Evolutionary conservation across 2,888 invertebrate species (phyloP).

Genomic region (Eueremaeus valkanovi): DNA sequence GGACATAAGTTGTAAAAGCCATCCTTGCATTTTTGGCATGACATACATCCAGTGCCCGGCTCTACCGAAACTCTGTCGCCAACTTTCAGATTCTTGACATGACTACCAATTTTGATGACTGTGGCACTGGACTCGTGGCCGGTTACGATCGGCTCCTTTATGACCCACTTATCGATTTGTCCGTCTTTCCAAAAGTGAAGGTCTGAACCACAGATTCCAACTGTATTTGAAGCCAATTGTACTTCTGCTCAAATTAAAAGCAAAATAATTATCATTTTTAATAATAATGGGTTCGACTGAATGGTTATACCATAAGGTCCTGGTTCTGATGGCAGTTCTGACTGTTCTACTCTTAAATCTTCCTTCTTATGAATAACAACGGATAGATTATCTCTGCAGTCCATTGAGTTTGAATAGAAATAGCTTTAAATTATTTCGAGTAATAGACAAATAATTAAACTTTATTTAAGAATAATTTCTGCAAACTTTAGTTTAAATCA

Average conservation of each 20-base stretch:
- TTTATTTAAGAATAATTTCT: neutral
- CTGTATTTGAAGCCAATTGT: conserved; percentile 51
- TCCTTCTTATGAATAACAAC: conserved; percentile 50
- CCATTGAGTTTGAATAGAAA: neutral
- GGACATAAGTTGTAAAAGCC: conserved; percentile 88
- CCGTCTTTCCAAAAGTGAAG: conserved; percentile 86
- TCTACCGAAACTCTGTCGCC: conserved; percentile 93
- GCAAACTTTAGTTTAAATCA: neutral
- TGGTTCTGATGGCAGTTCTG: conserved; percentile 38
- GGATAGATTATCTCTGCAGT: conserved; percentile 49
- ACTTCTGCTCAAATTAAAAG: conserved; percentile 6
- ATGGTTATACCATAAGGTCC: conserved; percentile 36
- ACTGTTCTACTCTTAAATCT: conserved; percentile 48
- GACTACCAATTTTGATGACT: conserved; percentile 63
- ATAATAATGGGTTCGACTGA: neutral
- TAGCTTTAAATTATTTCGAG: neutral
- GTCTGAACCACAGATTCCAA: conserved; percentile 94
- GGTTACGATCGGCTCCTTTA: conserved; percentile 84
- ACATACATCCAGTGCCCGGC: conserved; percentile 83
- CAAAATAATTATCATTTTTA: neutral
- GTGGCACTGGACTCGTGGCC: conserved; percentile 78
- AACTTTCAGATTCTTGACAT: conserved; percentile 57
- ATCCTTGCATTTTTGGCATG: conserved; percentile 76
- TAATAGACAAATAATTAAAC: neutral
- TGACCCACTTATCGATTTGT: conserved; percentile 77